Evolutionary conservation across 2,888 invertebrate species (phyloP), one percentile per base, ranked within the genome.

Genomic region (Malacosoma neustria): DNA sequence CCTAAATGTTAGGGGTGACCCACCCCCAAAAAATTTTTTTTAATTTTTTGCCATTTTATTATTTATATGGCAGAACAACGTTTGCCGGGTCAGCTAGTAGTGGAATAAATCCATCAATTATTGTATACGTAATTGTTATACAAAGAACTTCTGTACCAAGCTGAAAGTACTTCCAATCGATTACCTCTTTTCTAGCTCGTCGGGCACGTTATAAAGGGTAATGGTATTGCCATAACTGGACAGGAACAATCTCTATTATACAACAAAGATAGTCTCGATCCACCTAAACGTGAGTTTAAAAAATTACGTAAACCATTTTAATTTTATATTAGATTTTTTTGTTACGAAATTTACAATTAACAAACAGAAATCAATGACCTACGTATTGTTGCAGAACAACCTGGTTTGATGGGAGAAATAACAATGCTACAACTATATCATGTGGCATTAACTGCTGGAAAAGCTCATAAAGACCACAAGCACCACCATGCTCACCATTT

Each of bases 381-480:
- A 22, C 4, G 6, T 6, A 22, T 22, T 7, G 9, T 22, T 22
- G 6, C 58, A 90, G 91, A 87, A 35, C 80, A 90, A 43, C 87
- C 89, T 5, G 92, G 92, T 31, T 77, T 91, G 52, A 70, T 92
- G 39, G 93, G 92, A 2, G 94, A 95, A 75, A 66, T 95, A 40
- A 95, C 95, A 1, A 90, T 95, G 88, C 70, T 94, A 1, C 93
- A 94, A 64, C 69, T 95, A 11, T 95, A 95, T 74, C 90, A 89
- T 41, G 93, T 94, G 0, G 94, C 94, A 0, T 63, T 95, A 40
- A 93, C 93, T 2, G 94, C 94, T 2, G 95, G 95, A 0, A 95
- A 95, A 70, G 94, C 94, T 0, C 94, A 95, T 74, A 92, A 91
- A 47, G 93, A 94, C 59, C 94, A 95, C 72, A 95, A 94, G 60